Percentiles rank a stretch among this genome's conserved stretches.
Conservation (phyloP, 2,888 invertebrate genomes). For the Leucophora obtusa region DNA sequence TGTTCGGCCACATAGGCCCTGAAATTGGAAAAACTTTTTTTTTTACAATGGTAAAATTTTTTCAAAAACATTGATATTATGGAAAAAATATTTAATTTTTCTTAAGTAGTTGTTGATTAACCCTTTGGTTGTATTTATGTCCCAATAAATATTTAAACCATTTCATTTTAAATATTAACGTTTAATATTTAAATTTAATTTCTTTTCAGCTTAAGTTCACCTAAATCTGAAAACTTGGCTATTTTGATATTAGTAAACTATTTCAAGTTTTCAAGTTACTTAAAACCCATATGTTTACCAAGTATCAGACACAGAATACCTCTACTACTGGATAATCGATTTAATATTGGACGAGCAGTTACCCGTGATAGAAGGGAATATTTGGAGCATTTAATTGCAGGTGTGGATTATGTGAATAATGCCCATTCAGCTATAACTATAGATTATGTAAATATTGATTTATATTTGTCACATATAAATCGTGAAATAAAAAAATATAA, state of each 20-base stretch:
- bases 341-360: slow-evolving; percentile 51
- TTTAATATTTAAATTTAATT: neutral
- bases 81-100: no score
- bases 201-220: slow-evolving; percentile 27
- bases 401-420: slow-evolving; percentile 2
- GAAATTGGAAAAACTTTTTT: no score
- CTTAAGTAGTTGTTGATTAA: no score
- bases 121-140: no score
- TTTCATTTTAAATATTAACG: no score
- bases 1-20: no score
- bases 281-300: slow-evolving; percentile 66
- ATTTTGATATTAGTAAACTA: slow-evolving; percentile 65
- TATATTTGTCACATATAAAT: slow-evolving; percentile 42
- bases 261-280: slow-evolving; percentile 56
- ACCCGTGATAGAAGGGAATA: slow-evolving; percentile 22
- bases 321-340: neutral
- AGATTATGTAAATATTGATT: slow-evolving; percentile 47
- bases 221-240: slow-evolving; percentile 43
- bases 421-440: neutral
- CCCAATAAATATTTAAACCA: no score
- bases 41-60: no score
- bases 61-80: no score
- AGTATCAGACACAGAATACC: slow-evolving; percentile 39
- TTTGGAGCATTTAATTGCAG: slow-evolving; percentile 55
- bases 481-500: slow-evolving; percentile 17